A percentile compares a stretch with the other conserved stretches of the same genome.
Conservation (phyloP, 2,113 vertebrate species). For the Gymnocephalus cernua region DNA sequence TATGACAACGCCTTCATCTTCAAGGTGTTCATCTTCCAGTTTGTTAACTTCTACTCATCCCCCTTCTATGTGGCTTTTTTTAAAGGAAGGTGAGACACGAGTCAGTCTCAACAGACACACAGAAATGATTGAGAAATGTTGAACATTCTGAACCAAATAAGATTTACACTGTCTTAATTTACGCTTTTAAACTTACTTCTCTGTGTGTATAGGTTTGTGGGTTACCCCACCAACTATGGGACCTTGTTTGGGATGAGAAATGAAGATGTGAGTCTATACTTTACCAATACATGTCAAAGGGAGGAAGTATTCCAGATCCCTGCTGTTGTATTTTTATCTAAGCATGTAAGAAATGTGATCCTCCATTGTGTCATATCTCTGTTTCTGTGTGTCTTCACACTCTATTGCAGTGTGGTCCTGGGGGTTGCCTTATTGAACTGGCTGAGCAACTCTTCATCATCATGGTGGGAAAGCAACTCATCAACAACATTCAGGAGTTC, state of each 20-base stretch:
- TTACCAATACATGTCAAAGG: background rate
- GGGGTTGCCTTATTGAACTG: slow-evolving; percentile 85
- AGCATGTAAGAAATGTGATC: background rate
- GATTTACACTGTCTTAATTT: background rate
- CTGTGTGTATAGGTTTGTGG: slow-evolving; percentile 80
- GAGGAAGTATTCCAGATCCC: background rate
- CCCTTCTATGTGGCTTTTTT: slow-evolving; percentile 89
- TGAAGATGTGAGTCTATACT: slow-evolving; percentile 83
- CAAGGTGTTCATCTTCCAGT: slow-evolving; percentile 90
- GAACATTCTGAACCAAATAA: background rate
- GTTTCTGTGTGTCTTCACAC: slow-evolving; percentile 25
- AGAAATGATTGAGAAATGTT: background rate
- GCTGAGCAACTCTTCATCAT: slow-evolving; percentile 89
- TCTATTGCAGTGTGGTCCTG: slow-evolving; percentile 82
- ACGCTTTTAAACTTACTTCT: background rate
- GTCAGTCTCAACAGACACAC: background rate
- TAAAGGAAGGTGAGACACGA: slow-evolving; percentile 84
- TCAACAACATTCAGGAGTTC: slow-evolving; percentile 87
- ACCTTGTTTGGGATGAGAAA: slow-evolving; percentile 86
- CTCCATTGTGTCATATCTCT: background rate
- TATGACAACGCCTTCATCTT: slow-evolving; percentile 88
- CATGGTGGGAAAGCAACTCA: slow-evolving; percentile 88
- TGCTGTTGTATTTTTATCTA: background rate
- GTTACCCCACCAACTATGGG: slow-evolving; percentile 86
- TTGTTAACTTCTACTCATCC: slow-evolving; percentile 88